Conservation (phyloP, 2,113 vertebrate genomes). For the Pipra filicauda region DNA sequence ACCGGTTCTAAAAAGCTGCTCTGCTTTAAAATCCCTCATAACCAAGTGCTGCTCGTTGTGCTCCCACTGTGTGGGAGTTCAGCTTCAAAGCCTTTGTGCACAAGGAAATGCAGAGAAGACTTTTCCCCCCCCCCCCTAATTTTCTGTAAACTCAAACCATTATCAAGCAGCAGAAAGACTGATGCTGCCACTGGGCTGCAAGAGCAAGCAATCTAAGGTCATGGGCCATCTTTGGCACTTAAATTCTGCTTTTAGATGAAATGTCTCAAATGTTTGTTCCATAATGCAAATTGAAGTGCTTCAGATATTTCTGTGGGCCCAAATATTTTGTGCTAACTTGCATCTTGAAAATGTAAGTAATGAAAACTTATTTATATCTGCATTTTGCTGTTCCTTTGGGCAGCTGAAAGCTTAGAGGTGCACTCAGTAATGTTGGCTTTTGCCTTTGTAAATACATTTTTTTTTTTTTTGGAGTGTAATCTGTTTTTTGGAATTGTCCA, state of each 20-base stretch:
- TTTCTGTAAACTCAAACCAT: background rate
- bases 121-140: background rate
- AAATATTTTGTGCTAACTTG: background rate
- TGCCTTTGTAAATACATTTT: accelerated
- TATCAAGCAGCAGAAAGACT: background rate
- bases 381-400: background rate
- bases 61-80: background rate
- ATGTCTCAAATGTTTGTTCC: background rate
- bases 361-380: background rate
- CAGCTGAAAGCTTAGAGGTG: background rate
- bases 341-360: background rate
- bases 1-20: background rate
- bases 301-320: background rate
- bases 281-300: background rate
- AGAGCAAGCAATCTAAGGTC: background rate
- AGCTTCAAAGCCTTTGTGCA: background rate
- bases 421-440: background rate
- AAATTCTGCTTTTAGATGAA: background rate
- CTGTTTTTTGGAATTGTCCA: background rate
- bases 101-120: background rate
- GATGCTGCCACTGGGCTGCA: background rate
- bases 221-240: background rate
- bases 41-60: background rate
- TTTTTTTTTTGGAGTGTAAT: background rate
- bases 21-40: background rate